phyloP scores from a whole-genome alignment of 2,797 vertebrate species.

The Aeoliscus strigatus region DNA sequence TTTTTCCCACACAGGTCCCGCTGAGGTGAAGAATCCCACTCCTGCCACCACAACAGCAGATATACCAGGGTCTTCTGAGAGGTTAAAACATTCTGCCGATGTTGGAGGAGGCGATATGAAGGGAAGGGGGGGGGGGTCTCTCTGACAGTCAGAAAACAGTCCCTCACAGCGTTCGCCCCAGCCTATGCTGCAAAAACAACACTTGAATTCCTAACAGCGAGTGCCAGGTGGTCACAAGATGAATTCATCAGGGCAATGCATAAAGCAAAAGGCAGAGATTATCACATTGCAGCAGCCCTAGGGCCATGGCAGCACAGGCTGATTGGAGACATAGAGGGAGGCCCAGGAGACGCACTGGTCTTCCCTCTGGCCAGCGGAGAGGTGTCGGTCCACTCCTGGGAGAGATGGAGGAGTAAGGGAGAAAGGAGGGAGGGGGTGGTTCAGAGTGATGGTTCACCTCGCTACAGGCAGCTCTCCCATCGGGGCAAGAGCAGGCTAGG shows the following conservation, averaged over 20 bases:
- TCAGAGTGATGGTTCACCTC: constrained; percentile 72
- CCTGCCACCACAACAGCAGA: constrained; percentile 70
- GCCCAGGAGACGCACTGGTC: constrained; percentile 66
- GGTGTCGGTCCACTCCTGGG: constrained; percentile 70
- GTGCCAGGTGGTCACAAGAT: constrained; percentile 76
- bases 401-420: constrained; percentile 61
- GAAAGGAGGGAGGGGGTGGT: constrained; percentile 61
- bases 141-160: constrained; percentile 71
- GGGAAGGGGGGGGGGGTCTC: constrained; percentile 58
- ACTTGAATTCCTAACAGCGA: constrained; percentile 65
- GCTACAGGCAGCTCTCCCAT: constrained; percentile 73
- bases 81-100: constrained; percentile 74
- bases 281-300: constrained; percentile 65
- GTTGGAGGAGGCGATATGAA: constrained; percentile 67
- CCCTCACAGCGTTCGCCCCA: constrained; percentile 68
- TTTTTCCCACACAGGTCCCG: constrained; percentile 74
- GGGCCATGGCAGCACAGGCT: constrained; percentile 62
- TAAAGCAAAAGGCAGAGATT: constrained; percentile 73
- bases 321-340: constrained; percentile 71
- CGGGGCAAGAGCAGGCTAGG: constrained; percentile 67
- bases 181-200: constrained; percentile 63
- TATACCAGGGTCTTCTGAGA: constrained; percentile 64
- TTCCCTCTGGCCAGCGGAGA: constrained; percentile 71
- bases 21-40: constrained; percentile 71
- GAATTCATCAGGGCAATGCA: constrained; percentile 73